phyloP scores from a whole-genome alignment of 2,113 vertebrate genomes.

The Raja brachyura region DNA sequence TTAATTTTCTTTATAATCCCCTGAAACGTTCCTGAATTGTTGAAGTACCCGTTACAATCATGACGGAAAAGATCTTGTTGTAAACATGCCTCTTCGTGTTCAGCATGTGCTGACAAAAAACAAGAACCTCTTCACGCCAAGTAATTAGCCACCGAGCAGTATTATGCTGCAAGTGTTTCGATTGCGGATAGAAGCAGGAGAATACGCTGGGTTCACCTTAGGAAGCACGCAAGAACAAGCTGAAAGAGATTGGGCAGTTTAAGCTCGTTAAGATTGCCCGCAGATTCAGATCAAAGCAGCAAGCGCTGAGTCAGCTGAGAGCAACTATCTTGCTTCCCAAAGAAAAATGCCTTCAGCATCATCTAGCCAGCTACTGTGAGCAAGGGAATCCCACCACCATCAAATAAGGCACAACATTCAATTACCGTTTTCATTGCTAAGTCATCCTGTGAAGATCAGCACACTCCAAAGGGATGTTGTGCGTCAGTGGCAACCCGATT shows the following conservation, averaged over 20 bases:
- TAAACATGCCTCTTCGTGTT: background rate
- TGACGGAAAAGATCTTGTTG: background rate
- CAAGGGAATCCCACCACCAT: slow-evolving; percentile 30
- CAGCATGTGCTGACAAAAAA: background rate
- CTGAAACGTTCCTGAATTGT: background rate
- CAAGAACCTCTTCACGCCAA: background rate
- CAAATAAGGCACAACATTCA: background rate
- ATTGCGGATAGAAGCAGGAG: background rate
- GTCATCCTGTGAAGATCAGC: background rate
- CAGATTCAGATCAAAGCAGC: background rate
- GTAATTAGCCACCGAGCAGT: too few relatives aligned
- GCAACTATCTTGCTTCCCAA: background rate
- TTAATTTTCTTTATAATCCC: background rate
- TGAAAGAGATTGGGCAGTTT: background rate
- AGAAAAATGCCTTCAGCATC: slow-evolving; percentile 9
- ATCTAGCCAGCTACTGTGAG: background rate
- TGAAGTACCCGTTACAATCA: background rate
- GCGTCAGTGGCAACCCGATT: background rate
- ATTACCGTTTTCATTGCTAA: background rate
- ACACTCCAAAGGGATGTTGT: background rate
- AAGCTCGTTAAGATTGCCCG: background rate
- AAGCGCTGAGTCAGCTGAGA: background rate
- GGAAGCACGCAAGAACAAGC: background rate
- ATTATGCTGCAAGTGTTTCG: background rate
- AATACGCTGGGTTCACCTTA: background rate